A percentile compares a stretch with the other conserved stretches of the same genome.
phyloP scores from a whole-genome alignment of 2,113 vertebrate genomes.

The Cynoglossus semilaevis region DNA sequence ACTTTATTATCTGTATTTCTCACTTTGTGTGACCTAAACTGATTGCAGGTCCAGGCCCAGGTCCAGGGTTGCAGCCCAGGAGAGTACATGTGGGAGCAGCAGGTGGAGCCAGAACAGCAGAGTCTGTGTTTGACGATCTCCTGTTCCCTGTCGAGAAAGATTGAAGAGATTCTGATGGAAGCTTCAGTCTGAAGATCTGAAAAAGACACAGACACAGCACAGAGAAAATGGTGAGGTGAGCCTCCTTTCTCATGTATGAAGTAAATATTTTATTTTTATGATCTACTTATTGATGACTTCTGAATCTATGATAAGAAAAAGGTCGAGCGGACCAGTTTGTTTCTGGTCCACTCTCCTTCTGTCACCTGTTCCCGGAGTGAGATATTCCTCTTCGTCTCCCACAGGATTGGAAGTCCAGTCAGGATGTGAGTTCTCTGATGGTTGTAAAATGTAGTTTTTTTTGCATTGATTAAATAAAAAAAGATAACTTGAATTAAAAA shows the following conservation, averaged over 20 bases:
- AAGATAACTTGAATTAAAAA: too few species aligned
- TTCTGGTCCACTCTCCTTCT: too few species aligned
- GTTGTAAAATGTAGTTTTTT: background rate
- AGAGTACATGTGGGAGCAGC: slow-evolving; percentile 26
- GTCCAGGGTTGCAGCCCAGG: slow-evolving; percentile 31
- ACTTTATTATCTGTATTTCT: slow-evolving; percentile 4
- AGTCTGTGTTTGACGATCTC: background rate
- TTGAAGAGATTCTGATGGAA: background rate
- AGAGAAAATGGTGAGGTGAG: background rate
- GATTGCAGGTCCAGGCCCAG: slow-evolving; percentile 17
- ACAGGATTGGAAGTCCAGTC: slow-evolving; percentile 66
- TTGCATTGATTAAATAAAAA: background rate
- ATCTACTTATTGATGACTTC: too few species aligned
- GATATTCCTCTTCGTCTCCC: slow-evolving; percentile 39
- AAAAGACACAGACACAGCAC: background rate
- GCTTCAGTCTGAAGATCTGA: slow-evolving; percentile 37
- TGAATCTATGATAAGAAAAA: too few species aligned
- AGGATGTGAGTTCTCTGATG: slow-evolving; percentile 52
- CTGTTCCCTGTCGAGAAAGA: background rate
- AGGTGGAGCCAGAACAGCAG: background rate
- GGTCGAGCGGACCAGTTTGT: too few species aligned
- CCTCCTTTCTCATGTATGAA: too few species aligned
- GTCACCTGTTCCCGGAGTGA: slow-evolving; percentile 46
- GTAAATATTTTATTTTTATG: too few species aligned
- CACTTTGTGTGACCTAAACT: slow-evolving; percentile 75